These are phyloP conservation scores for Hyphantria cunea DNA, from an alignment of 1,140 invertebrate genomes.

Conservation along the genomic window DNA sequence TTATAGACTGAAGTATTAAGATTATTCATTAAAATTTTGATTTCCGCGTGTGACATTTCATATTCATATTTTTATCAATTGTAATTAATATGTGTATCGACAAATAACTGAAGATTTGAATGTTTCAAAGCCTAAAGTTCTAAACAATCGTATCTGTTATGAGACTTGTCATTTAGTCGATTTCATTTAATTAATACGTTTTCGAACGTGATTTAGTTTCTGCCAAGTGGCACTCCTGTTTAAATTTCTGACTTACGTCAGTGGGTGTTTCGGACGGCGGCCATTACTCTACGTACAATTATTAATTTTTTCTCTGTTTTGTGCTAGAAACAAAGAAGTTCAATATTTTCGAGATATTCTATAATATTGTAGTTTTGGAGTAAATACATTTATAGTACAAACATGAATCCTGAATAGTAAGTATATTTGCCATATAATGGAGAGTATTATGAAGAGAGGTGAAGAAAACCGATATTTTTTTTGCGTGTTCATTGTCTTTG, in stretches of 20 bases:
- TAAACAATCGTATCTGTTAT: too few species aligned
- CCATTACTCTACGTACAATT: conserved; percentile 79
- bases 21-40: too few species aligned
- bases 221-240: conserved; percentile 79
- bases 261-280: conserved; percentile 77
- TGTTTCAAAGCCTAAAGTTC: too few species aligned
- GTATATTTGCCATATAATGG: conserved; percentile 55
- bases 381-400: conserved; percentile 71
- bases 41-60: too few species aligned
- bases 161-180: conserved; percentile 18
- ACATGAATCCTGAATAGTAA: conserved; percentile 81
- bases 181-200: conserved; percentile 20
- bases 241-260: conserved; percentile 77
- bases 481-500: conserved; percentile 53
- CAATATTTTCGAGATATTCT: conserved; percentile 58
- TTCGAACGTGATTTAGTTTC: conserved; percentile 64
- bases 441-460: conserved; percentile 57
- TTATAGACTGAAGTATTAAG: too few species aligned
- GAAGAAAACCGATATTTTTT: conserved; percentile 58
- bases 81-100: too few species aligned
- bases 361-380: conserved; percentile 56
- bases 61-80: too few species aligned
- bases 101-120: too few species aligned
- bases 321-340: conserved; percentile 72
- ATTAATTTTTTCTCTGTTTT: conserved; percentile 74